A percentile compares a stretch with the other conserved stretches of the same genome.
These are phyloP conservation scores for Araneus ventricosus DNA, from an alignment of 1,140 invertebrate genomes.

Conservation along the genomic window DNA sequence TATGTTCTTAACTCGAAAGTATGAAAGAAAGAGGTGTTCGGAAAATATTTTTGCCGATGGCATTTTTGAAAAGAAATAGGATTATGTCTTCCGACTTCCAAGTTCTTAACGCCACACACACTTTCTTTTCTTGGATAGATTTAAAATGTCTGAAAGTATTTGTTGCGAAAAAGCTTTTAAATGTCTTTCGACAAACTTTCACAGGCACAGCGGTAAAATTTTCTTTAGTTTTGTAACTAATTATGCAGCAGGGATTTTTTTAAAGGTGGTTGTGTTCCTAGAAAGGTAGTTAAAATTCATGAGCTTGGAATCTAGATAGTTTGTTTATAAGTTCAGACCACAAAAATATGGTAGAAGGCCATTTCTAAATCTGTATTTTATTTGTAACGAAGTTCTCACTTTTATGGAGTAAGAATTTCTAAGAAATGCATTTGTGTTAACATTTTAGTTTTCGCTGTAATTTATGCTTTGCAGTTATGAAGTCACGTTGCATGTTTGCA, in stretches of 20 bases:
- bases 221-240: slow-evolving; percentile 43
- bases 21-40: slow-evolving; percentile 47
- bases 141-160: slow-evolving; percentile 25
- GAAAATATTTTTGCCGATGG: slow-evolving; percentile 42
- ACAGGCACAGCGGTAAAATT: not conserved
- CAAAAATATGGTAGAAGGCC: not conserved
- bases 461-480: not conserved
- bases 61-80: slow-evolving; percentile 57
- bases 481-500: not conserved
- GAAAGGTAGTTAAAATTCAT: slow-evolving; percentile 5
- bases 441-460: not conserved
- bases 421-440: not conserved
- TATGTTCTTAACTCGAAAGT: slow-evolving; percentile 1
- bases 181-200: slow-evolving; percentile 29
- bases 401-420: not conserved
- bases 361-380: slow-evolving; percentile 9
- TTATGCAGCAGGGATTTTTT: slow-evolving; percentile 17
- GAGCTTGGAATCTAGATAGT: not conserved
- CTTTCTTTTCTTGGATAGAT: slow-evolving; percentile 38
- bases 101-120: slow-evolving; percentile 34
- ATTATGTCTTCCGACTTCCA: slow-evolving; percentile 58
- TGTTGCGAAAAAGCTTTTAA: slow-evolving; percentile 51
- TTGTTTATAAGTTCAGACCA: not conserved
- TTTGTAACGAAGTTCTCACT: not conserved
- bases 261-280: not conserved